Conservation (phyloP, 2,797 vertebrate genomes). For the Trachurus trachurus region DNA sequence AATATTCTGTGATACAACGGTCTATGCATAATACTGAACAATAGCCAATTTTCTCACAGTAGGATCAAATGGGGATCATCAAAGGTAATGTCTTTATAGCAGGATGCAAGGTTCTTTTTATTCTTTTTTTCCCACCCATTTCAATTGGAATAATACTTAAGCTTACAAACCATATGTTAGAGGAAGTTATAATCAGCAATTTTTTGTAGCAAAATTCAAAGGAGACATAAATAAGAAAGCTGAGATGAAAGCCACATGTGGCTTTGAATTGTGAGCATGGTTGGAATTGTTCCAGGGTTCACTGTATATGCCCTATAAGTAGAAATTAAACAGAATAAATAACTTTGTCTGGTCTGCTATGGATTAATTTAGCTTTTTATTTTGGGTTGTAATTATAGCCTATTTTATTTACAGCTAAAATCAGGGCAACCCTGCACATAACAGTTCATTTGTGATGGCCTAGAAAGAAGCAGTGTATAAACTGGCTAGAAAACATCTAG, state of each 20-base stretch:
- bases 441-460: conserved; percentile 64
- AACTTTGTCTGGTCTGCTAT: neutral
- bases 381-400: conserved; percentile 48
- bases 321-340: conserved; percentile 9
- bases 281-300: conserved; percentile 12
- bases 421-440: conserved; percentile 54
- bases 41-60: conserved; percentile 40
- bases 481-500: conserved; percentile 45
- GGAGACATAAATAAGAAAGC: neutral
- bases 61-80: conserved; percentile 36
- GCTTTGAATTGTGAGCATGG: neutral
- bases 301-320: neutral
- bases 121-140: neutral
- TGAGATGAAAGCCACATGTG: conserved; percentile 8
- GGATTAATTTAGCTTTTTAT: conserved; percentile 27
- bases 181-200: conserved; percentile 2
- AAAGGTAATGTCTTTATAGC: conserved; percentile 26
- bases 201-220: neutral
- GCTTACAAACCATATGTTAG: conserved; percentile 15
- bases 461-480: conserved; percentile 53
- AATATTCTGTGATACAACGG: conserved; percentile 26
- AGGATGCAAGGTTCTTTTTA: neutral
- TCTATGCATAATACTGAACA: conserved; percentile 33
- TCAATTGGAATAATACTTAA: conserved; percentile 22
- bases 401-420: conserved; percentile 65